Evolutionary conservation across 2,888 invertebrate genomes (phyloP), one percentile per base, ranked within the genome.

Genomic region (Scotopteryx bipunctaria): DNA sequence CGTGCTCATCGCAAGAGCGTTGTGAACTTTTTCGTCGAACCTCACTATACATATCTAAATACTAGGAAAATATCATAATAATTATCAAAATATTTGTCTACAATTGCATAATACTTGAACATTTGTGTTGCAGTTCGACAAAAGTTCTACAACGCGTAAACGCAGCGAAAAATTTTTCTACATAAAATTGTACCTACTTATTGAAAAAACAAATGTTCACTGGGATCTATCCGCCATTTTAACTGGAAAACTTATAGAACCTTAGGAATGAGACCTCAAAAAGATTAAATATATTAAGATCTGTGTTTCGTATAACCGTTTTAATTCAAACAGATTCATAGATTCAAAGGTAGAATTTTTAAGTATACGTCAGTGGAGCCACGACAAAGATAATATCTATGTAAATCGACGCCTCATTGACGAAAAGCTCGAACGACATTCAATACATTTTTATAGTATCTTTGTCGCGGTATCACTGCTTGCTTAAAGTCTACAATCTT

Each of bases 111-210:
- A 70, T 78, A 76, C 70, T 76, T 72, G 70, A 74, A 74, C 68
- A 63, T 69, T 62, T 63, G 46, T 52, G 52, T 60, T 40, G 36
- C 58, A 51, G 27, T 17, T 32, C 40, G 31, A 19, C 14, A 57
- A 25, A 68, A 73, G 74, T 71, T 66, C 40, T 66, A 63, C 67
- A 69, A 64, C 59, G 67, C 67, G 61, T 59, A 58, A 60, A 55
- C 63, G 76, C 74, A 77, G 78, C 79, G n/a, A 73, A 73, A 66
- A 49, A 71, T 37, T 52, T 55, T 43, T 43, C 29, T 54, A 59
- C 49, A 43, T 81, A 74, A 76, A 84, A 81, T 84, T 85, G 78
- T 72, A 77, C 72, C 86, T 87, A 88, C 80, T 83, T 85, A 83
- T 57, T 67, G 81, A 78, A 77, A 59, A 59, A 62, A 58, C 50